Evolutionary conservation across 2,888 invertebrate genomes (phyloP).

Genomic region (Troides aeacus): DNA sequence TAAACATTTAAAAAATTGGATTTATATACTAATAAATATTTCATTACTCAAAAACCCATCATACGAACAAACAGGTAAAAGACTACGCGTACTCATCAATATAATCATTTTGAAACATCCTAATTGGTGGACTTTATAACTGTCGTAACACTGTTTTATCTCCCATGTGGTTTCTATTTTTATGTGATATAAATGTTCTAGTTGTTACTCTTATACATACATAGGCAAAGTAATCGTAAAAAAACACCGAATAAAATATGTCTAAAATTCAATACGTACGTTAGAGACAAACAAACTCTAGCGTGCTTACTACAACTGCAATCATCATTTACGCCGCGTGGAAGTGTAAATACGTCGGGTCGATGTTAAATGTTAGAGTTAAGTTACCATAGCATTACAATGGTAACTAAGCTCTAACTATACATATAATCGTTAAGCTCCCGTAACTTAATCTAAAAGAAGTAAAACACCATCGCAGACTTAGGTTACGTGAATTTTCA

Average conservation of each 20-base stretch:
- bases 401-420: background rate
- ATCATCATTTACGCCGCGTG: conserved; percentile 1
- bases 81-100: no score
- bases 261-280: background rate
- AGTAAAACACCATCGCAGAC: background rate
- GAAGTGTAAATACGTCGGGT: background rate
- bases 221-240: background rate
- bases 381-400: background rate
- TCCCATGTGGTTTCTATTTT: background rate
- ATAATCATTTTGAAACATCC: no score
- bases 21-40: background rate
- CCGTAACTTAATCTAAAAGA: background rate
- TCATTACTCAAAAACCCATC: background rate
- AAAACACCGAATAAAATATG: background rate
- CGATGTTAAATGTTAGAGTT: background rate
- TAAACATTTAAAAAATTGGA: background rate
- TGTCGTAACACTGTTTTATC: background rate
- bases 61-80: background rate
- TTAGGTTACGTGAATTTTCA: no score
- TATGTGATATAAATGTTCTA: background rate
- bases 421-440: background rate
- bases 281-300: conserved; percentile 13
- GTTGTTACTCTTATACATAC: background rate
- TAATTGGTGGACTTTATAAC: no score
- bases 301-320: background rate